Evolutionary conservation across 2,888 invertebrate species (phyloP), one percentile per base, ranked within the genome.

Genomic region (Ophion obscuratus): DNA sequence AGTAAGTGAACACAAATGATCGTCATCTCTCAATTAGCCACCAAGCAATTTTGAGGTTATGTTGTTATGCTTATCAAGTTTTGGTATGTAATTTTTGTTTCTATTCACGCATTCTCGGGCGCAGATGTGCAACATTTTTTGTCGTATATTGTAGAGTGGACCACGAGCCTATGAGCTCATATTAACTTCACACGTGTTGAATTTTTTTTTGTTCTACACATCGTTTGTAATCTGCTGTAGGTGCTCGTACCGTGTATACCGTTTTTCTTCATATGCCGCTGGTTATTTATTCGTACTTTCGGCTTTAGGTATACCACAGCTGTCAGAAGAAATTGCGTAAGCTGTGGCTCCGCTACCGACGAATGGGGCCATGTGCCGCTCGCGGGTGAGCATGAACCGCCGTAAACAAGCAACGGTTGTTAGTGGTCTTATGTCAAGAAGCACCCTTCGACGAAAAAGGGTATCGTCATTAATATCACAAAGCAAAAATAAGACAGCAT

Each of bases 231-330:
- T 62, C 24, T 62, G 61, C 20, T 62, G 4, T 62, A 62, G 62
- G 62, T 62, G 62, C 62, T 27, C 62, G 62, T 62, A 40, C 40
- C 40, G 40, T 40, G 24, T 27, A 62, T 27, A 27, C 62, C 62
- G 62, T 62, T 62, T 62, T 62, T 57, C 57, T 62, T 62, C 62
- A 62, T 62, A 62, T 62, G 27, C 24, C 62, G 62, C 62, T 62
- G 24, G 20, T 62, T 62, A 24, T 62, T 27, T 62, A 62, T 62
- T 62, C 24, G 62, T 24, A 62, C 62, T 62, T 62, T 62, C 24
- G 62, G 62, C 62, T 62, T 62, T 62, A 7, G 62, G 62, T 24
- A 62, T 62, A 62, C 62, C n/a, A 6, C 57, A 57, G 57, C 62
- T 62, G 62, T 62, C 10, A 62, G 62, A 62, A 62, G 24, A 62